These are phyloP conservation scores for Fulmarus glacialis DNA, from an alignment of 2,113 vertebrate species.

Conservation along the genomic window DNA sequence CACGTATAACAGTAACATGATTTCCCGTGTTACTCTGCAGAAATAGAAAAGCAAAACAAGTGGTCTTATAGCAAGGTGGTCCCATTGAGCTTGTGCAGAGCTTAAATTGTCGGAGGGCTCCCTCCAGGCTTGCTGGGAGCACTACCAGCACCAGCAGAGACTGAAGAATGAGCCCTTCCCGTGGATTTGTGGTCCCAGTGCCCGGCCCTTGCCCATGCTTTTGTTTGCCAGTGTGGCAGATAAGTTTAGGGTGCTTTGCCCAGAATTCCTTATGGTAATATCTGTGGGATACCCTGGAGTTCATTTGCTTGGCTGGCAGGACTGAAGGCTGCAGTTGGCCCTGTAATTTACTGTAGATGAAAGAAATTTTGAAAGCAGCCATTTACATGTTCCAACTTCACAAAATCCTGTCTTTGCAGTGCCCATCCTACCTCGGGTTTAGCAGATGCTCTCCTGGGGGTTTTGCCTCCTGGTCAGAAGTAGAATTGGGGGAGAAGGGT, in stretches of 20 bases:
- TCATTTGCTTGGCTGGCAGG: not conserved
- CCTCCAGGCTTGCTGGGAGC: fast-evolving
- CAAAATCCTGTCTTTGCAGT: not conserved
- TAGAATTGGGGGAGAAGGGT: not conserved
- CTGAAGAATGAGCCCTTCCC: fast-evolving
- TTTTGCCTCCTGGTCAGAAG: not conserved
- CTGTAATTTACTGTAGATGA: not conserved
- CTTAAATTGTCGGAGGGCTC: fast-evolving
- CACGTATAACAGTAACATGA: fast-evolving
- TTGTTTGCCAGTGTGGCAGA: not conserved
- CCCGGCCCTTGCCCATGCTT: fast-evolving
- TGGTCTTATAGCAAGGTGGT: not conserved
- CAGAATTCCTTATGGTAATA: not conserved
- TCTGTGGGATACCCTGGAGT: not conserved
- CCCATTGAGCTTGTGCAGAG: not conserved
- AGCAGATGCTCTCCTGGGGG: not conserved
- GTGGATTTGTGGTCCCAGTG: fast-evolving
- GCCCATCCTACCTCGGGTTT: fast-evolving
- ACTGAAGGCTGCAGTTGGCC: not conserved
- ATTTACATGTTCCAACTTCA: not conserved
- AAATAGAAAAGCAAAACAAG: not conserved
- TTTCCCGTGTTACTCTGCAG: not conserved
- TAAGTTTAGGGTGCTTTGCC: not conserved
- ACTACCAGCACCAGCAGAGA: not conserved
- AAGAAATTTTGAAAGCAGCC: not conserved